Evolutionary conservation across 2,888 invertebrate genomes (phyloP), one percentile per base, ranked within the genome.

Genomic region (Scaptomyza reducta): DNA sequence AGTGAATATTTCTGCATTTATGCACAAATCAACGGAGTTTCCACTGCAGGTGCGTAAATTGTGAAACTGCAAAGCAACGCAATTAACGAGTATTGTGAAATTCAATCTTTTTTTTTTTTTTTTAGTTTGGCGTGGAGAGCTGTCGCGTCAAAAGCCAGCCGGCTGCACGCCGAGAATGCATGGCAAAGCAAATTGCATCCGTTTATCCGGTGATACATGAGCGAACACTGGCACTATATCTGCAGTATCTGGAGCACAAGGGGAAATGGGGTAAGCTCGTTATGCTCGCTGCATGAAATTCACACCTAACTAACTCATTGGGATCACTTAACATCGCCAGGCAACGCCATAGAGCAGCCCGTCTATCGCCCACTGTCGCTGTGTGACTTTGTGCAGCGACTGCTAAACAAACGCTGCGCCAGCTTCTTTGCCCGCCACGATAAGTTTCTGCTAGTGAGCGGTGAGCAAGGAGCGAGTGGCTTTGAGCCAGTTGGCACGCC

Each of bases 121-220:
- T 7, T 10, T 56, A 91, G 91, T 91, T 91, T 59, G 91, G 91
- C n/a, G 89, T 90, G 4, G 77, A 90, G 14, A 88, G 82, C 6
- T 91, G 91, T 22, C 88, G 90, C 1, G 82, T 90, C 0, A 38
- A 74, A 4, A 82, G 79, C 6, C 91, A 91, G 50, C 89, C 89
- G 0, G 66, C 70, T 55, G 67, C 69, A 11, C 87, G 89, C 1
- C 73, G 84, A 61, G 61, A 50, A 0, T 9, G 56, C 14, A 91
- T 92, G 49, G 72, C 83, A 31, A 49, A 88, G 47, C 90, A 92
- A 75, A 89, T 90, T 9, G 91, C 92, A 1, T 95, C 95, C 0
- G 94, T 93, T 0, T 95, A 95, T 88, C 95, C 95, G 0, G 70
- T 95, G 2, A 92, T 95, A 68, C 95, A 95, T 75, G 95, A 95